Base-by-base conservation (phyloP, 2,797 vertebrate genomes). In the Sternotherus odoratus region DNA sequence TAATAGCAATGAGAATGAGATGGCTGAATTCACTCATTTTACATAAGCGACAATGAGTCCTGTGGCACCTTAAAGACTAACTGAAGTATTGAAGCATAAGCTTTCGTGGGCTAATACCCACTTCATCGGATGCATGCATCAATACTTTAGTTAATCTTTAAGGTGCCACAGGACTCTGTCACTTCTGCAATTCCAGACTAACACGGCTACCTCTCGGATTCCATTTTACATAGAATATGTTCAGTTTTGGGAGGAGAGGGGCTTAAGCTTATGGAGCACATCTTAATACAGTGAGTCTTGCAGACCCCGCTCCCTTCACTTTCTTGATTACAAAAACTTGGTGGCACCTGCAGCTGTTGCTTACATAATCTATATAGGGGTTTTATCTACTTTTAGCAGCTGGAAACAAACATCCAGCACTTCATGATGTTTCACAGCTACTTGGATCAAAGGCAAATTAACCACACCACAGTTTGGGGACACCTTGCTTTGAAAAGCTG, bases 251-350 rank as follows among this genome's bases (percentile, higher is more conserved):
- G n/a, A n/a, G n/a, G n/a, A n/a, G n/a, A n/a, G n/a, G n/a, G n/a
- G n/a, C n/a, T n/a, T n/a, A 79, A 94, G 49, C 15, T 23, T 57
- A 9, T 56, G 54, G 3, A 21, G 33, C 36, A 56, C 28, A 66
- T 16, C 30, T 81, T 28, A 57, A n/a, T 39, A 26, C 79, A 81
- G 48, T 48, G 77, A 9, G 33, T 33, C 16, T 63, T n/a, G 33
- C 60, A n/a, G 15, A 63, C 30, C 30, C 33, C 4, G 17, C 16
- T 19, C 6, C 21, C 57, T n/a, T 49, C 60, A 11, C 51, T 90
- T 90, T 80, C 77, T 50, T 30, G 36, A 33, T 77, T 81, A 81
- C 12, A 75, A 23, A 80, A 90, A 11, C 54, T 85, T 83, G 46
- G 57, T 3, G 0, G 19, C 48, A 81, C n/a, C 24, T 82, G 63